Base-by-base conservation (phyloP, 1,140 invertebrate genomes). In the Venturia canescens region DNA sequence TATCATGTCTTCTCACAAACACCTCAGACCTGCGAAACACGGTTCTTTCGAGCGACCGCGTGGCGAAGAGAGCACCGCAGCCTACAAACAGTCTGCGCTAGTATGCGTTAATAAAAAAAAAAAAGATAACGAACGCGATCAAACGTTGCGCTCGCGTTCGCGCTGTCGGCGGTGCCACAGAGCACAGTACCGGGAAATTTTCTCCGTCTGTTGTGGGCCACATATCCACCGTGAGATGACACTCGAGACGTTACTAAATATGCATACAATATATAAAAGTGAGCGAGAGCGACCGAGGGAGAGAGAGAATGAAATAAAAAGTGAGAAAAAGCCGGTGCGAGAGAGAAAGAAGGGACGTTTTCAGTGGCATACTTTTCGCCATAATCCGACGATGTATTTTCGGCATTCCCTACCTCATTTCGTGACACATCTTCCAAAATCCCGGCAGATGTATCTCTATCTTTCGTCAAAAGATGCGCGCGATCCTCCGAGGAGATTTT, bases 111-210 rank as follows among this genome's bases (percentile, higher is more conserved):
- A 77, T 77, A 77, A 77, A 77, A 77, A 53, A 53, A 44, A 53
- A 66, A 60, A 77, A 77, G 60, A 77, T 77, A 66, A 77, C 75
- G 75, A 77, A 77, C 66, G 75, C 66, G 75, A 77, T 77, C 57
- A 77, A 77, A 77, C 75, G 75, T 66, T 44, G 75, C 48, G 53
- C 57, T 27, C 21, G 26, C 21, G 26, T 44, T 66, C 60, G 57
- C 75, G 9, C 27, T 29, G 66, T 31, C 75, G 75, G 75, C 71
- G 27, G 13, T 18, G 21, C 44, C 31, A 69, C 66, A 69, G 15
- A 69, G 16, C 66, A 23, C 71, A 66, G 75, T 77, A 57, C 75
- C 75, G 57, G 75, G 75, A 77, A 77, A 34, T 66, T 77, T 63
- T 77, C 60, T 77, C 66, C 66, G n/a, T 63, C 31, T 63, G 27